Evolutionary conservation across 2,797 vertebrate genomes (phyloP), one percentile per base, ranked within the genome.

Genomic region (Taenioides sp.): DNA sequence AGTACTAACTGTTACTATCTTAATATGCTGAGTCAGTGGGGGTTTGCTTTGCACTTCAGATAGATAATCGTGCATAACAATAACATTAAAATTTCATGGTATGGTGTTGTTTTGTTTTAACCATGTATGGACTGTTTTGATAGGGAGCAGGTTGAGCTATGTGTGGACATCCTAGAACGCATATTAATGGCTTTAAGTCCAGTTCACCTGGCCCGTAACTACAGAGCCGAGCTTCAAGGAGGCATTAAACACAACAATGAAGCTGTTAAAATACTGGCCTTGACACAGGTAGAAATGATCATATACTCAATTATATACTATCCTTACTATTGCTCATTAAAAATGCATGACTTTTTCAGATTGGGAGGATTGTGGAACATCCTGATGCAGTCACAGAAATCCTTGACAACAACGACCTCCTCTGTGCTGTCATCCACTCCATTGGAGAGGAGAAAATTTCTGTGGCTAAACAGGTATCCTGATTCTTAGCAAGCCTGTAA

Each of bases 121-220:
- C 22, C 3, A 11, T 57, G n/a, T 25, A 57, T 57, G 4, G 16
- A 43, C 12, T 61, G 28, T 61, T 76, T 91, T 63, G 28, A 37
- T 88, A 99, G 97, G 83, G 95, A 97, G 79, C 96, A 96, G 86
- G 92, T 95, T 7, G 81, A 95, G 65, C 80, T 95, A 0, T 99
- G 97, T 70, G 95, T 97, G 34, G 94, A 94, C 43, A 94, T 99
- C 83, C 92, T 99, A 76, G 94, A 95, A 75, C 92, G 95, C 75
- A 91, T 98, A 76, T 90, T 99, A 59, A 91, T 93, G 86, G 95
- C 95, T 50, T 75, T 96, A 69, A 95, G 96, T 2, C 97, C 97
- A 0, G 12, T 94, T 25, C 74, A 94, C 0, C 55, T 99, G 74
- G 92, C 91, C 68, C 93, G 93, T 81, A 94, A 94, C 91, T 96